phyloP scores from a whole-genome alignment of 2,888 invertebrate genomes.

The Ephialtes manifestator region DNA sequence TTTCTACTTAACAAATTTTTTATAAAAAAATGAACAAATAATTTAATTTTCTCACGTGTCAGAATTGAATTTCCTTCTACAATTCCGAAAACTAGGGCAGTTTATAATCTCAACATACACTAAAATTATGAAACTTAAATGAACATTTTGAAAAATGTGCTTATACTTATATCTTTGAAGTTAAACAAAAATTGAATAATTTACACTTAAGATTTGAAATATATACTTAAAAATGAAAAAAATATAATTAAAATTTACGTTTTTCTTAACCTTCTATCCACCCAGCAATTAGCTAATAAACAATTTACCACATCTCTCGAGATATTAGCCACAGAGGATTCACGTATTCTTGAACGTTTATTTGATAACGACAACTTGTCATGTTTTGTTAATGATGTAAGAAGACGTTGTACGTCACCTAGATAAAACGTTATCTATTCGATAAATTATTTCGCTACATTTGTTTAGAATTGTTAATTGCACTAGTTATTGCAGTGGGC shows the following conservation, averaged over 20 bases:
- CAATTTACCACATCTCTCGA: neutral
- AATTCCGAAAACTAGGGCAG: neutral
- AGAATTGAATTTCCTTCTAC: too few relatives aligned
- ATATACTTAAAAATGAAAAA: too few relatives aligned
- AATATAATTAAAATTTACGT: too few relatives aligned
- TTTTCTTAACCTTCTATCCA: neutral
- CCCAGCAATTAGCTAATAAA: neutral
- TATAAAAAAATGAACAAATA: too few relatives aligned
- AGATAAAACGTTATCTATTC: neutral
- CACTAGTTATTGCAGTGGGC: neutral
- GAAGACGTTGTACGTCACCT: neutral
- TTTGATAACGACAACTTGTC: neutral
- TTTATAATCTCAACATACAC: too few relatives aligned
- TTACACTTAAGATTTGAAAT: neutral
- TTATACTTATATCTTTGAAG: too few relatives aligned
- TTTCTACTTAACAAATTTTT: too few relatives aligned
- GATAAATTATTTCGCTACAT: conserved; percentile 23
- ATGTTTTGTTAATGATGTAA: neutral
- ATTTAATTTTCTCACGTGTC: too few relatives aligned
- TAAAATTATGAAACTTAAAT: neutral
- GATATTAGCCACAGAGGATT: neutral
- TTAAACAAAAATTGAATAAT: neutral
- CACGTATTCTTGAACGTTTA: neutral
- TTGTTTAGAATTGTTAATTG: conserved; percentile 15
- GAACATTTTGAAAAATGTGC: neutral